phyloP scores from a whole-genome alignment of 2,797 vertebrate genomes.

The Rhinoraja longicauda region DNA sequence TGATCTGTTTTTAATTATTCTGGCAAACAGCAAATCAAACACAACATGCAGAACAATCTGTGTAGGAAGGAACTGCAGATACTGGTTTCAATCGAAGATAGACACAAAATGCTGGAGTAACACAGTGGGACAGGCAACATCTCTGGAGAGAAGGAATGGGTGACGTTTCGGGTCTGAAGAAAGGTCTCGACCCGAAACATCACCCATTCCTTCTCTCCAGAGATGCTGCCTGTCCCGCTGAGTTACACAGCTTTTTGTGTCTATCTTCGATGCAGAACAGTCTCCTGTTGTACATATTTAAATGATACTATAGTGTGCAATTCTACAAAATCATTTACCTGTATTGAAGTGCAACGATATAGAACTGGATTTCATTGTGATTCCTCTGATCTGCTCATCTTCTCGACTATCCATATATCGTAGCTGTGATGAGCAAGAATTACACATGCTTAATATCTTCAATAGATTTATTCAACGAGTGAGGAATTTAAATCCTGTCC shows the following conservation, averaged over 20 bases:
- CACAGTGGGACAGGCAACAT: no score
- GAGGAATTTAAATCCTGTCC: neutral
- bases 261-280: neutral
- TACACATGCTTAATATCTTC: neutral
- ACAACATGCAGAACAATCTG: neutral
- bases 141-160: no score
- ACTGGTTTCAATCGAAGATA: no score
- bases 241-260: no score
- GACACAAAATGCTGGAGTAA: no score
- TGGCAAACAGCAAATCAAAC: neutral
- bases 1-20: neutral
- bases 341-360: conserved; percentile 76
- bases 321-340: conserved; percentile 53
- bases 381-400: conserved; percentile 89
- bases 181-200: no score
- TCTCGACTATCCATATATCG: conserved; percentile 91
- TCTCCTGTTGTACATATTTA: neutral
- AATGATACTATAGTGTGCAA: neutral
- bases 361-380: conserved; percentile 97
- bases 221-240: no score
- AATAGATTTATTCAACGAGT: neutral
- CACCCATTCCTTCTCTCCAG: no score
- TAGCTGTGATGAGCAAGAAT: conserved; percentile 57
- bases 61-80: no score
- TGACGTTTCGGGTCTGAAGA: no score